A percentile compares a stretch with the other conserved stretches of the same genome.
phyloP scores from a whole-genome alignment of 2,113 vertebrate species.

The Oceanites oceanicus region DNA sequence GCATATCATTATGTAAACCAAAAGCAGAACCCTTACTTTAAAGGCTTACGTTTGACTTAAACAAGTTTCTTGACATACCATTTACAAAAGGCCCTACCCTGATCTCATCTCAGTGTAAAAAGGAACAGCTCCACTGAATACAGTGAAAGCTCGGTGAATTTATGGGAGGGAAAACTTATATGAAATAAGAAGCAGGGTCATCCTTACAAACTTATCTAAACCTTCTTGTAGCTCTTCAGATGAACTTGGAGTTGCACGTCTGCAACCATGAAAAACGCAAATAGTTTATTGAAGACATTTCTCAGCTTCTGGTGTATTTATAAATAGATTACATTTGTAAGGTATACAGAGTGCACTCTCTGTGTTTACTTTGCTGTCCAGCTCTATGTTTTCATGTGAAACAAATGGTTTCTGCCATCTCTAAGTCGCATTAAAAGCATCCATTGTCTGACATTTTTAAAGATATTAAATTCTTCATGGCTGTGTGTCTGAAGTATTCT shows the following conservation, averaged over 20 bases:
- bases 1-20: conserved; percentile 44
- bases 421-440: neutral
- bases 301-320: neutral
- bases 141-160: neutral
- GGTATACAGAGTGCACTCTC: neutral
- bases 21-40: conserved; percentile 31
- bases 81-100: conserved; percentile 7
- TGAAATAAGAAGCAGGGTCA: neutral
- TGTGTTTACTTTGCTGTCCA: neutral
- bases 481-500: neutral
- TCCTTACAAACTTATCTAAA: neutral
- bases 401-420: neutral
- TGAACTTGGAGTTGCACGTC: neutral
- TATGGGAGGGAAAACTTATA: neutral
- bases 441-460: neutral
- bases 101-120: neutral
- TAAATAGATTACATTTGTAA: neutral
- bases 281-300: neutral
- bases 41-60: conserved; percentile 25
- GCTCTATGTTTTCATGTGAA: neutral
- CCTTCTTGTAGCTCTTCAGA: neutral
- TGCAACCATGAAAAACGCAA: neutral
- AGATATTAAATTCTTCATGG: neutral
- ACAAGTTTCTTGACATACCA: neutral
- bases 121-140: neutral